Evolutionary conservation across 2,888 invertebrate genomes (phyloP).

Genomic region (Baronia brevicornis): DNA sequence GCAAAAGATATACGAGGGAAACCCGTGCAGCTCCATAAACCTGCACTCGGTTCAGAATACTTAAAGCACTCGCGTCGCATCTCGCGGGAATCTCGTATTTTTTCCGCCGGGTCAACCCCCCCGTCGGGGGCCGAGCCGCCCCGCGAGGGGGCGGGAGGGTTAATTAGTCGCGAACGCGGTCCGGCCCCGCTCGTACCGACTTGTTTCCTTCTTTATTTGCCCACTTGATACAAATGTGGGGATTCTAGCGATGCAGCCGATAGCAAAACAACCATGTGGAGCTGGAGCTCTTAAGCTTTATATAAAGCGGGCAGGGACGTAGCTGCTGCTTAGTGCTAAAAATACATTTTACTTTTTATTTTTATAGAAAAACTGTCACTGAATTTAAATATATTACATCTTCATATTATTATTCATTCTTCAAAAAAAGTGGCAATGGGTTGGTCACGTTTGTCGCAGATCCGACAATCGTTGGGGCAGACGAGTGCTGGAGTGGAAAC

Average conservation of each 20-base stretch:
- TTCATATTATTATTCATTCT: conserved; percentile 1
- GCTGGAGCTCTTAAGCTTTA: conserved; percentile 17
- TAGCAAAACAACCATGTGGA: conserved; percentile 22
- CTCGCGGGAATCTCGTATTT: conserved; percentile 60
- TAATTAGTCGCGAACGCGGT: conserved; percentile 73
- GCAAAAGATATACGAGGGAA: conserved; percentile 15
- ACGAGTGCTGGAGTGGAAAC: too few species aligned
- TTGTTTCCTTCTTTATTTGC: conserved; percentile 73
- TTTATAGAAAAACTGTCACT: too few species aligned
- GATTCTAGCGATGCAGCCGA: conserved; percentile 22
- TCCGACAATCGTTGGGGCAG: too few species aligned
- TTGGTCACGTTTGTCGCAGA: too few species aligned
- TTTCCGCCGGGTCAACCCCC: conserved; percentile 39
- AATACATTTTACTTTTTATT: too few species aligned
- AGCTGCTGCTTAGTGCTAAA: conserved; percentile 5
- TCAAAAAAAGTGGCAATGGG: conserved; percentile 1
- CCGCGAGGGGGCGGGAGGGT: conserved; percentile 39
- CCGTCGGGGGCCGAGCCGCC: conserved; percentile 29
- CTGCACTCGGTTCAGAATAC: conserved; percentile 36
- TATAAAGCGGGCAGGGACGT: too few species aligned
- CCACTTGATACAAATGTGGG: conserved; percentile 70
- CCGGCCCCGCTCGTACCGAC: conserved; percentile 69
- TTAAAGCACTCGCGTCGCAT: conserved; percentile 40
- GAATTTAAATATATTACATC: conserved; percentile 1
- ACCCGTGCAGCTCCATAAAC: conserved; percentile 22